A percentile compares a stretch with the other conserved stretches of the same genome.
These are phyloP conservation scores for Torymus texanus DNA, from an alignment of 2,888 invertebrate genomes.

Conservation along the genomic window DNA sequence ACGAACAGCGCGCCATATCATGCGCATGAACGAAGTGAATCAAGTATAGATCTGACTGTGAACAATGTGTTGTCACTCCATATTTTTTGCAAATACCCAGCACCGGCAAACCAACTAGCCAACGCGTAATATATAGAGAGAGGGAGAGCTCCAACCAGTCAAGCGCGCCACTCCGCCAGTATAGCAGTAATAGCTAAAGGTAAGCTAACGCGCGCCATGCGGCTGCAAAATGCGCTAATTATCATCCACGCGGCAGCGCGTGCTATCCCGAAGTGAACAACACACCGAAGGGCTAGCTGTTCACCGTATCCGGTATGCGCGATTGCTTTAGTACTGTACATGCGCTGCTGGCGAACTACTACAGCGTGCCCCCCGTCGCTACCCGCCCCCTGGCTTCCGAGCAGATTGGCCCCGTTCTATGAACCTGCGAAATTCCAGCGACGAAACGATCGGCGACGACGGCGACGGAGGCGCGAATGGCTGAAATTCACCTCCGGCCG, in stretches of 20 bases:
- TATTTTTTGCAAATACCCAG: too few species aligned
- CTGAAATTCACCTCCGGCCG: neutral
- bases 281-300: conserved; percentile 11
- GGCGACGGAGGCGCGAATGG: too few species aligned
- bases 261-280: neutral
- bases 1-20: too few species aligned
- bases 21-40: too few species aligned
- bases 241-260: conserved; percentile 16
- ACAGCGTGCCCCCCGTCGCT: neutral
- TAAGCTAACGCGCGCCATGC: conserved; percentile 2
- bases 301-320: conserved; percentile 19
- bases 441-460: too few species aligned
- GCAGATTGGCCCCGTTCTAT: neutral
- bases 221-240: conserved; percentile 16
- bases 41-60: too few species aligned
- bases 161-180: neutral
- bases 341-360: neutral
- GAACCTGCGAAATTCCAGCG: too few species aligned
- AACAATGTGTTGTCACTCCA: too few species aligned
- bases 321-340: conserved; percentile 23
- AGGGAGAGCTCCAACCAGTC: too few species aligned
- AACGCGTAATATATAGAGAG: too few species aligned
- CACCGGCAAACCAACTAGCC: too few species aligned
- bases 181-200: neutral
- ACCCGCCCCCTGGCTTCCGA: neutral